Base-by-base conservation (phyloP, 2,113 vertebrate species). In the Thalassoma bifasciatum region DNA sequence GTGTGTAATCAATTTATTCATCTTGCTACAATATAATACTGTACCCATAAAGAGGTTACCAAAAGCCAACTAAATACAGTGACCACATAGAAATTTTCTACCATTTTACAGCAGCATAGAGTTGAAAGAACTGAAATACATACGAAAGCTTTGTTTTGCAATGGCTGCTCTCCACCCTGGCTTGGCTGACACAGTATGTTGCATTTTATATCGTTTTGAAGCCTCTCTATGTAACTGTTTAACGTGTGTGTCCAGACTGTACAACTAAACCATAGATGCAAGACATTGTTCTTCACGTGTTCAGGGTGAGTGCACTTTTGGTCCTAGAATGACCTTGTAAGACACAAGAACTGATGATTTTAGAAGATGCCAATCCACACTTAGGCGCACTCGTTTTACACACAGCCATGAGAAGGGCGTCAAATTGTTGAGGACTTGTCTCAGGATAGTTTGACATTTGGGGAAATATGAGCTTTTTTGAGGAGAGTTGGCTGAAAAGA, bases 181-280 rank as follows among this genome's bases (percentile, higher is more conserved):
- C 36, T 0, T 19, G 69, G 54, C 40, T 50, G 17, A 0, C 22
- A 24, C 60, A 30, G 40, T 77, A 5, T 75, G 79, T 89, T 71
- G 49, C 42, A 2, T 90, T 87, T 86, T 82, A 17, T 77, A 79
- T 72, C 67, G 57, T 68, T 83, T 75, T 77, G 26, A 86, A 80
- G 77, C 79, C 82, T 83, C 81, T 83, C 77, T 75, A 78, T 87
- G 81, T 91, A 82, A 81, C 89, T 82, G 82, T 87, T 85, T 78
- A 47, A 65, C 72, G 62, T 69, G 72, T 84, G 84, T 89, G 69
- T 81, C 68, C 51, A 50, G 64, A 64, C 64, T 82, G 72, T 87
- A 81, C 19, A 75, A 85, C 71, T 72, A 36, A 77, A 81, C 23
- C 3, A 17, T 81, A 71, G 66, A 82, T 73, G 75, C 77, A 79